phyloP scores from a whole-genome alignment of 2,797 vertebrate species.

The Cichlasoma orientale region DNA sequence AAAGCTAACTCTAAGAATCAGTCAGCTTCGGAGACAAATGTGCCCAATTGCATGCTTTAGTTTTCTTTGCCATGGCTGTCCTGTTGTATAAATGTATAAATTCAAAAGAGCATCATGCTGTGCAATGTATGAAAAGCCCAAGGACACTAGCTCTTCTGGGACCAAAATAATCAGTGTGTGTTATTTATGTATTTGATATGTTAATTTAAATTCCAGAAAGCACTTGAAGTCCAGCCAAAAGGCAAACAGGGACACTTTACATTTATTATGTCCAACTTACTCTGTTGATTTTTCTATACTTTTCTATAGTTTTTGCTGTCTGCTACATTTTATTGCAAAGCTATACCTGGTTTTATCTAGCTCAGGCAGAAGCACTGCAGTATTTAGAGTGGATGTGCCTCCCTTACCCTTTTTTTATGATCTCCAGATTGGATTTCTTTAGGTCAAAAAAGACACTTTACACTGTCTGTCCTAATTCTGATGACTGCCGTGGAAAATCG shows the following conservation, averaged over 20 bases:
- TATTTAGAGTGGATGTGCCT: not conserved
- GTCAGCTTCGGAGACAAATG: not conserved
- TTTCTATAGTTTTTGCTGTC: not conserved
- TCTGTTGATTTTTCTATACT: constrained; percentile 25
- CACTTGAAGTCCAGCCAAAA: constrained; percentile 43
- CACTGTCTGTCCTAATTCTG: constrained; percentile 32
- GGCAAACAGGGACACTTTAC: constrained; percentile 29
- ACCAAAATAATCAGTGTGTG: constrained; percentile 52
- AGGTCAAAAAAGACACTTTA: constrained; percentile 26
- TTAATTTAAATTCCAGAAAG: constrained; percentile 39
- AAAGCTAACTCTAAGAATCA: not conserved
- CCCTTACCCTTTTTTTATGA: not conserved
- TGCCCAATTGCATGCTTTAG: not conserved
- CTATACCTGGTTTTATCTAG: not conserved
- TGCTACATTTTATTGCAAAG: constrained; percentile 7
- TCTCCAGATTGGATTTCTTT: constrained; percentile 28
- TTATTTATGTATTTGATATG: constrained; percentile 24
- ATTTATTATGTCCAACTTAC: constrained; percentile 34
- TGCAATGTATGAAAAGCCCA: constrained; percentile 48
- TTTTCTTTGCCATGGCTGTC: constrained; percentile 10
- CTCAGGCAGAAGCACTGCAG: not conserved
- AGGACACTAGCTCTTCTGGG: constrained; percentile 56
- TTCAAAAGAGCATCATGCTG: constrained; percentile 24
- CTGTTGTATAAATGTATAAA: constrained; percentile 31
- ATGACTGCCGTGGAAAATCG: constrained; percentile 28